Conservation (phyloP, 1,140 invertebrate genomes). For the Bursaphelenchus mucronatus region DNA sequence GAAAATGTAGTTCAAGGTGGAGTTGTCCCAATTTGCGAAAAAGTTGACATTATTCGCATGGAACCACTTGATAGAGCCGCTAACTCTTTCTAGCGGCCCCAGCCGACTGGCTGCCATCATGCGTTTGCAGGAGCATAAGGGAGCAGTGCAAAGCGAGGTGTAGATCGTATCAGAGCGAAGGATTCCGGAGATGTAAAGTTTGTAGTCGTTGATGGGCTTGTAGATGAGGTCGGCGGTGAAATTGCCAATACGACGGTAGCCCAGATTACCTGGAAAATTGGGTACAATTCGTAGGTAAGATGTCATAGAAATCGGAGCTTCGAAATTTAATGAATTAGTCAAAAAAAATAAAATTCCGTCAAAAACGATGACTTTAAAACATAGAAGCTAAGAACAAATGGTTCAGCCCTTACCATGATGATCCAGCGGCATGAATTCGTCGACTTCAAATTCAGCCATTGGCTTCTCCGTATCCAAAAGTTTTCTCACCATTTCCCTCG, state of each 20-base stretch:
- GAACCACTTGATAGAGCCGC: conserved; percentile 5
- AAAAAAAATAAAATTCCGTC: no score
- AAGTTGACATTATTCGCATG: conserved; percentile 4
- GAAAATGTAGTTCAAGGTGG: conserved; percentile 29
- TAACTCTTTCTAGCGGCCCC: neutral
- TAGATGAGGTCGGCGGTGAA: conserved; percentile 42
- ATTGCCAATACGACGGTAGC: conserved; percentile 50
- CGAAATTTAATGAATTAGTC: no score
- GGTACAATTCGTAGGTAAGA: neutral
- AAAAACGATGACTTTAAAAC: neutral
- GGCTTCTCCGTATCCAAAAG: conserved; percentile 34
- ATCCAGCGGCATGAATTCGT: conserved; percentile 44
- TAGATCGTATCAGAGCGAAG: conserved; percentile 12
- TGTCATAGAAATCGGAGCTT: neutral
- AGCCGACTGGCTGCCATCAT: neutral
- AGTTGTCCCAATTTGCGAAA: conserved; percentile 6
- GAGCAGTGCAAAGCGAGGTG: conserved; percentile 43
- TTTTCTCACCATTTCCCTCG: conserved; percentile 41
- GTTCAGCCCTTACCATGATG: conserved; percentile 32
- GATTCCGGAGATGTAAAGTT: conserved; percentile 25
- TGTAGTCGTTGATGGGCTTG: conserved; percentile 28
- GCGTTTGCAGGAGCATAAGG: conserved; percentile 47
- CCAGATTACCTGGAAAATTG: conserved; percentile 45
- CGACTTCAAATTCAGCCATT: conserved; percentile 53
- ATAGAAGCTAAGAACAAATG: no score